A percentile compares a stretch with the other conserved stretches of the same genome.
Evolutionary conservation across 2,888 invertebrate genomes (phyloP).

Genomic region (Drosophila heteroneura): DNA sequence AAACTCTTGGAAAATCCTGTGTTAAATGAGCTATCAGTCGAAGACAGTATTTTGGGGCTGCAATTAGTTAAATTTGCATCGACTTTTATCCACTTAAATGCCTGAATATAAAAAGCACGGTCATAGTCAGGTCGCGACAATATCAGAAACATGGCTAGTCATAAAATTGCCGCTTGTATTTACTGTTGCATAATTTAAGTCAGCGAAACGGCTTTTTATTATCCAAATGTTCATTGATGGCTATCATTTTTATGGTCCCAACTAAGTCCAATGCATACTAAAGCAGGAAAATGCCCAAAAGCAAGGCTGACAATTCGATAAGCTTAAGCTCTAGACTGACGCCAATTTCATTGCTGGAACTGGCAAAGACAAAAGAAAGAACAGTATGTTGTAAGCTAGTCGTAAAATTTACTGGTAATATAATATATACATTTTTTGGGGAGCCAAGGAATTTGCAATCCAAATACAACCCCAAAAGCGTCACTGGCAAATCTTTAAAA

Average conservation of each 20-base stretch:
- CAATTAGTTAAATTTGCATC: constrained; percentile 33
- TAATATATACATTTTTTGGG: constrained; percentile 29
- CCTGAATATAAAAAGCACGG: constrained; percentile 5
- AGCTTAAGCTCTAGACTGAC: constrained; percentile 10
- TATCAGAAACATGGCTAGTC: constrained; percentile 5
- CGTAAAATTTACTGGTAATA: constrained; percentile 39
- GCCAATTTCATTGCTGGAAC: constrained; percentile 16
- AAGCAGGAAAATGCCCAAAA: constrained; percentile 1
- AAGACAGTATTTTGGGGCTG: constrained; percentile 10
- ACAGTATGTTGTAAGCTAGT: constrained; percentile 20
- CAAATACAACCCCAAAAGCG: constrained; percentile 14
- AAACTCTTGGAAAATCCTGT: constrained; percentile 30
- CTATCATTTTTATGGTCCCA: constrained; percentile 40
- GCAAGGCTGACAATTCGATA: constrained; percentile 37
- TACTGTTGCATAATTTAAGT: constrained; percentile 39
- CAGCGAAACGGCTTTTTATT: constrained; percentile 29
- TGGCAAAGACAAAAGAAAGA: constrained; percentile 2
- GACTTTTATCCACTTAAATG: constrained; percentile 2
- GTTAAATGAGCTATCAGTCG: constrained; percentile 34
- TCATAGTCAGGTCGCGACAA: constrained; percentile 7
- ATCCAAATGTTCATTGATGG: constrained; percentile 46
- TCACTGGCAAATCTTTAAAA: background rate
- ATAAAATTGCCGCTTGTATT: constrained; percentile 22
- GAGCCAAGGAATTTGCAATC: constrained; percentile 28
- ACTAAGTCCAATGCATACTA: constrained; percentile 40